phyloP scores from a whole-genome alignment of 1,140 invertebrate species.

The Ceratosolen fusciceps region DNA sequence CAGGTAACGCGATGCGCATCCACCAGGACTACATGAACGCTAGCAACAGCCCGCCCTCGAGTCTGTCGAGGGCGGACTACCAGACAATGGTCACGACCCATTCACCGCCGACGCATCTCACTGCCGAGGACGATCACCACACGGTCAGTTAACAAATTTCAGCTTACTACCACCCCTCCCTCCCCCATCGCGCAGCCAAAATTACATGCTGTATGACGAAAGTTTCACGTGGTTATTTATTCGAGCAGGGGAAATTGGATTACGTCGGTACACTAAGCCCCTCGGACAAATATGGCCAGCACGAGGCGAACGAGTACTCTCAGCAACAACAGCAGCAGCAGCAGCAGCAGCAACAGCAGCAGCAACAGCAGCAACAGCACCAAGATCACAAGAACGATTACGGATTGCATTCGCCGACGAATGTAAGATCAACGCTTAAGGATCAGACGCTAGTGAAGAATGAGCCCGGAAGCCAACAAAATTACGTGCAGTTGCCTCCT shows the following conservation, averaged over 20 bases:
- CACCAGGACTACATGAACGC: slow-evolving; percentile 75
- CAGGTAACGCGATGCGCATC: slow-evolving; percentile 62
- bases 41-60: slow-evolving; percentile 65
- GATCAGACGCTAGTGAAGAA: slow-evolving; percentile 75
- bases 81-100: slow-evolving; percentile 77
- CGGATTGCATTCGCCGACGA: slow-evolving; percentile 69
- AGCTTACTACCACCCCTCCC: too few relatives aligned
- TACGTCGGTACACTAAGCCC: slow-evolving; percentile 66
- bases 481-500: slow-evolving; percentile 80
- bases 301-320: slow-evolving; percentile 73
- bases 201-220: too few relatives aligned
- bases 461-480: slow-evolving; percentile 76
- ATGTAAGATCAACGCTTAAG: slow-evolving; percentile 67
- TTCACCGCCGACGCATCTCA: slow-evolving; percentile 74
- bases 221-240: not conserved
- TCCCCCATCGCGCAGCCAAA: too few relatives aligned
- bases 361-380: slow-evolving; percentile 58
- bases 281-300: slow-evolving; percentile 74
- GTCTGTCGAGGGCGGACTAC: slow-evolving; percentile 75
- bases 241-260: slow-evolving; percentile 55
- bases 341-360: slow-evolving; percentile 57
- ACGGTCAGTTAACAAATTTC: slow-evolving; percentile 40
- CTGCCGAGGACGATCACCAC: slow-evolving; percentile 73
- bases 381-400: slow-evolving; percentile 71
- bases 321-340: slow-evolving; percentile 65